These are phyloP conservation scores for Ochotona princeps DNA, from an alignment of 2,113 vertebrate species.

Conservation along the genomic window DNA sequence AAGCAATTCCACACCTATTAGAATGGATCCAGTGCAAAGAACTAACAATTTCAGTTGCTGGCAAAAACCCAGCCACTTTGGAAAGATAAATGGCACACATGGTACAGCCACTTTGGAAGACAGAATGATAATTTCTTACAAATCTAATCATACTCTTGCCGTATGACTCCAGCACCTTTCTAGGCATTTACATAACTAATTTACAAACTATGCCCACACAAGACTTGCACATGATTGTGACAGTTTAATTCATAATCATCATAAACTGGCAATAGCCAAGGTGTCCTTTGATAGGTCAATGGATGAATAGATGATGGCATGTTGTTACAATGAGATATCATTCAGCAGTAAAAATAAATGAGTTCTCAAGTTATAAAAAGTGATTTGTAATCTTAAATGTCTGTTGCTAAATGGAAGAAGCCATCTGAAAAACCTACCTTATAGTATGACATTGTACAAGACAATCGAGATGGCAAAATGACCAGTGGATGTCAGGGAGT, in stretches of 20 bases:
- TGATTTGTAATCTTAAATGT: neutral
- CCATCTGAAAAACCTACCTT: neutral
- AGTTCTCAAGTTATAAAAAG: neutral
- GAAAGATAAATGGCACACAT: constrained; percentile 24
- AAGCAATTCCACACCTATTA: neutral
- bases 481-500: neutral
- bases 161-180: neutral
- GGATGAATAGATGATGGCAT: neutral
- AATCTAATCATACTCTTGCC: neutral
- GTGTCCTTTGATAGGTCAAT: neutral
- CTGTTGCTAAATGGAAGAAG: constrained; percentile 17
- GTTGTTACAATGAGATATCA: neutral
- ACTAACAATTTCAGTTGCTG: neutral
- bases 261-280: constrained; percentile 22
- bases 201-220: neutral
- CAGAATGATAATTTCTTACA: constrained; percentile 24
- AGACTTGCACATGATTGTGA: neutral
- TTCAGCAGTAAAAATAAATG: constrained; percentile 28
- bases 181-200: constrained; percentile 37
- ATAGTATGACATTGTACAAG: constrained; percentile 2
- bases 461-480: neutral
- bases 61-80: neutral
- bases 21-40: neutral
- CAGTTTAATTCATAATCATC: constrained; percentile 9
- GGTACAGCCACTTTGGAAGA: neutral